Conservation (phyloP, 1,140 invertebrate genomes). For the Drosophila yakuba region DNA sequence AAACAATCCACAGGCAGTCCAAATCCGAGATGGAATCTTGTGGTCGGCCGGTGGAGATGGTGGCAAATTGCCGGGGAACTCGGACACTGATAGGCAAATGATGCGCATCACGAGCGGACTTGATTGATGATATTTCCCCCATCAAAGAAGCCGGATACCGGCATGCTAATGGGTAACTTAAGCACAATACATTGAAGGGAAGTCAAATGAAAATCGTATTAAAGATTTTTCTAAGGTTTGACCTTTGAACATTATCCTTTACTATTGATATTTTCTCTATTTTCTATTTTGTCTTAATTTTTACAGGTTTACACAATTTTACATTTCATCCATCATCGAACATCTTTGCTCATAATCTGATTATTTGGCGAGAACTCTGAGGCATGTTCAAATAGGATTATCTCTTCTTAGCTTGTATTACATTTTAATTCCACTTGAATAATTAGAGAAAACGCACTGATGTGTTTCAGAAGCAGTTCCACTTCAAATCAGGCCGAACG, state of each 20-base stretch:
- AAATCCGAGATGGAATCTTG: conserved; percentile 8
- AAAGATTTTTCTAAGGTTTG: not conserved
- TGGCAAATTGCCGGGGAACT: conserved; percentile 30
- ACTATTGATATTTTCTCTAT: too few species aligned
- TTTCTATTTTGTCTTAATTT: too few species aligned
- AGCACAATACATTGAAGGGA: conserved; percentile 8
- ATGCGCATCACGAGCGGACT: conserved; percentile 28
- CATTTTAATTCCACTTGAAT: conserved; percentile 4
- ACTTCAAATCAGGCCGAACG: conserved; percentile 63
- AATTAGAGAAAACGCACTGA: conserved; percentile 31
- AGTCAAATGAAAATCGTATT: not conserved
- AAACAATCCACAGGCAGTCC: conserved; percentile 35
- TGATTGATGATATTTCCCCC: conserved; percentile 48
- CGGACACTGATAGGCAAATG: conserved; percentile 45
- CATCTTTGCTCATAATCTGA: too few species aligned
- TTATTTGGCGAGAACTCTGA: not conserved
- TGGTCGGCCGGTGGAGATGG: not conserved
- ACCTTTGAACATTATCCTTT: not conserved
- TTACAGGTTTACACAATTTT: too few species aligned
- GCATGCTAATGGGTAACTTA: conserved; percentile 21
- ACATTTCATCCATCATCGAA: too few species aligned
- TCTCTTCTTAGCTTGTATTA: not conserved
- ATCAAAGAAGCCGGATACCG: conserved; percentile 1
- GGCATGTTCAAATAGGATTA: conserved; percentile 7
- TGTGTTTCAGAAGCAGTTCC: conserved; percentile 14